Percentiles rank a stretch among this genome's conserved stretches.
Conservation (phyloP, 2,888 invertebrate genomes). For the Callosobruchus maculatus region DNA sequence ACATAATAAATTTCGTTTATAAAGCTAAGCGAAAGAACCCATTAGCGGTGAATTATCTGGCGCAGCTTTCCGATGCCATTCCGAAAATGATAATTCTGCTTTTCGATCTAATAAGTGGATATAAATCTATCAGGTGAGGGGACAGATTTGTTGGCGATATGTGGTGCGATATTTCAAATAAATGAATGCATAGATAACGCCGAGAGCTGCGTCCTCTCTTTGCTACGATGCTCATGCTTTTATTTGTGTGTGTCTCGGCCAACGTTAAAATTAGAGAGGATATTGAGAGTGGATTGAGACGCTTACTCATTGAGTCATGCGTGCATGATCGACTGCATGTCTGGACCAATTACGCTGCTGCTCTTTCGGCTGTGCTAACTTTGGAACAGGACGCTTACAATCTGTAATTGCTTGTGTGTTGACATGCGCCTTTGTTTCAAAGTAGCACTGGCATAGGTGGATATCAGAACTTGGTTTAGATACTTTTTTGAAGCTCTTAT, state of each 20-base stretch:
- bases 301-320: not conserved
- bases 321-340: not conserved
- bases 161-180: not conserved
- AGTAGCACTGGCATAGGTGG: not conserved
- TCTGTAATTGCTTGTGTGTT: not conserved
- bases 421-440: not conserved
- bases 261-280: not conserved
- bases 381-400: not conserved
- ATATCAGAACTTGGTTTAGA: too few relatives aligned
- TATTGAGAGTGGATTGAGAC: not conserved
- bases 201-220: not conserved
- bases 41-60: slow-evolving; percentile 30
- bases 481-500: too few relatives aligned
- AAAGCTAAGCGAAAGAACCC: slow-evolving; percentile 23
- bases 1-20: slow-evolving; percentile 23
- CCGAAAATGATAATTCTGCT: slow-evolving; percentile 26
- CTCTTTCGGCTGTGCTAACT: not conserved
- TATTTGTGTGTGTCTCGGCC: not conserved
- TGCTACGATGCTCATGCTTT: not conserved
- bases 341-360: not conserved
- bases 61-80: slow-evolving; percentile 29
- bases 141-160: slow-evolving; percentile 3
- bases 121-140: slow-evolving; percentile 25
- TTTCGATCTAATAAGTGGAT: slow-evolving; percentile 30
- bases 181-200: not conserved